These are phyloP conservation scores for Rhizomys pruinosus DNA, from an alignment of 2,113 vertebrate species.

Conservation along the genomic window DNA sequence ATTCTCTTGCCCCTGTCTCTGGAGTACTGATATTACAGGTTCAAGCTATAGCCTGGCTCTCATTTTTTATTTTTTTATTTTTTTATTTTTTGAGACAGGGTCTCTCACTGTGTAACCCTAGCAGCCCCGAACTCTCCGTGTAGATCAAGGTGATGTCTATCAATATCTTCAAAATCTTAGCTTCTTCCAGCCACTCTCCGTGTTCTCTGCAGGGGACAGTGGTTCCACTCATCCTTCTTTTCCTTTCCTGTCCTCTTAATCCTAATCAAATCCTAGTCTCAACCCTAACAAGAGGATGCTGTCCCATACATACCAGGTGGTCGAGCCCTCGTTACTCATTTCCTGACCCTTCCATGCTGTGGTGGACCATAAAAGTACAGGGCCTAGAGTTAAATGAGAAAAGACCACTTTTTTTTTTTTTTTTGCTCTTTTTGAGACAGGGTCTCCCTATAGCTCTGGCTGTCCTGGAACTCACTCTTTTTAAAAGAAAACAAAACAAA, in stretches of 20 bases:
- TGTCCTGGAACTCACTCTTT: too few species aligned
- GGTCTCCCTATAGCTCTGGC: too few species aligned
- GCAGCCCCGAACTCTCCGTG: background rate
- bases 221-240: background rate
- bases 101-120: background rate
- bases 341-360: background rate
- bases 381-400: background rate
- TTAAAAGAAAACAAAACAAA: background rate
- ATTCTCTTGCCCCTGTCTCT: background rate
- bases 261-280: background rate
- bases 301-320: too few species aligned
- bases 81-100: background rate
- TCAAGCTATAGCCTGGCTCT: background rate
- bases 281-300: background rate
- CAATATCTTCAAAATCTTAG: background rate
- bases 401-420: background rate
- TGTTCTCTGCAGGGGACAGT: background rate
- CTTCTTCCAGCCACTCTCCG: background rate
- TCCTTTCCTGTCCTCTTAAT: background rate
- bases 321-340: background rate
- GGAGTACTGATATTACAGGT: background rate
- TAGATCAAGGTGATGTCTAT: background rate
- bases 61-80: background rate
- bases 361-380: background rate
- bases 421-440: too few species aligned